Percentiles rank a stretch among this genome's conserved stretches.
phyloP scores from a whole-genome alignment of 2,113 vertebrate species.

The Erinaceus europaeus region DNA sequence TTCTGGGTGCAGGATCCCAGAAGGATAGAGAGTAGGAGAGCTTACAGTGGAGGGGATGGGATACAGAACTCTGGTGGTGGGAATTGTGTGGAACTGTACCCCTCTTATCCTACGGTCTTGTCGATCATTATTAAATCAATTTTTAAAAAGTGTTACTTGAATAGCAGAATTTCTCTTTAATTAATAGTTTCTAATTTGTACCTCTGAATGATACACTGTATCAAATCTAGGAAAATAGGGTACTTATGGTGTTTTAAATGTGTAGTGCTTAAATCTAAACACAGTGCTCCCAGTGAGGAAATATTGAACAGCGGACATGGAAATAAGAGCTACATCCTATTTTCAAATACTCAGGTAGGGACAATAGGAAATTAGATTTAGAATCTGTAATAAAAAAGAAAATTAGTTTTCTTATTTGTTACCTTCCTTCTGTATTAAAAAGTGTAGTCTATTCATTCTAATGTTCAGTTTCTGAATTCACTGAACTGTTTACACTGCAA shows the following conservation, averaged over 20 bases:
- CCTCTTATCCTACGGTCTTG: no score
- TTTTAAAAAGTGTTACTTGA: neutral
- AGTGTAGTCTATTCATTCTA: slow-evolving; percentile 9
- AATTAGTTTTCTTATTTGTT: slow-evolving; percentile 38
- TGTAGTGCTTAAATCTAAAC: slow-evolving; percentile 25
- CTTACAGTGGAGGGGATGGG: no score
- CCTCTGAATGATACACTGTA: neutral
- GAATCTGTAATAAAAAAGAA: slow-evolving; percentile 34
- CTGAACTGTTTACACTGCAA: neutral
- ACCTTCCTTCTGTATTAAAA: neutral
- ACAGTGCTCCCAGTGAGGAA: neutral
- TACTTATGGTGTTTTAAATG: slow-evolving; percentile 1
- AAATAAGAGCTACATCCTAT: slow-evolving; percentile 32
- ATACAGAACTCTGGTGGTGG: no score
- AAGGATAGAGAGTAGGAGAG: no score
- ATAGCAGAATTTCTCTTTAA: slow-evolving; percentile 28
- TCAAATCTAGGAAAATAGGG: neutral
- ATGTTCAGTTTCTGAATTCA: neutral
- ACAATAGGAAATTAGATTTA: slow-evolving; percentile 56
- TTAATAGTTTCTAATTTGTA: neutral
- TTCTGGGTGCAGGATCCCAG: no score
- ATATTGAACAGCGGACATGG: slow-evolving; percentile 13
- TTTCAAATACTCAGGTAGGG: slow-evolving; percentile 23
- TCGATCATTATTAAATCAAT: no score
- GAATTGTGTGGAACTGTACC: no score